Base-by-base conservation (phyloP, 2,888 invertebrate genomes). In the Ormyrus thymus region DNA sequence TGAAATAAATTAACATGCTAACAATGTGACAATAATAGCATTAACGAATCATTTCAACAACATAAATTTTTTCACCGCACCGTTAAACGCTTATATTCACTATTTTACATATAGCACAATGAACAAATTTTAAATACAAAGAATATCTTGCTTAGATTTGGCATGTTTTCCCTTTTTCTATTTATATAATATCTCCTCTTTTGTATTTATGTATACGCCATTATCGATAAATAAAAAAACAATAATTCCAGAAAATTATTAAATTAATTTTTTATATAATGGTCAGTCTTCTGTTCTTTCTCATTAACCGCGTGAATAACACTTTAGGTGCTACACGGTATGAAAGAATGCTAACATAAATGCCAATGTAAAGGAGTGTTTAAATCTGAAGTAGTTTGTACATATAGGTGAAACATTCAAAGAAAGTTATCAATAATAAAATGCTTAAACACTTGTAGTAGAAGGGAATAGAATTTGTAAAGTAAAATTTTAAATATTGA, bases 271-370 rank as follows among this genome's bases (percentile, higher is more conserved):
- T 82, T 58, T 69, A 80, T 84, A 79, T 82, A 83, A 80, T 83
- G 80, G 82, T 86, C 87, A 87, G 87, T 87, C 87, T 87, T 87
- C 78, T 82, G 73, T 82, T 81, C 81, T 83, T 81, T 81, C 70
- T 71, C 46, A 71, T 81, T 56, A 73, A 78, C 62, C 75, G 62
- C 58, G 58, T n/a, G 55, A 11, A 56, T 9, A 65, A 56, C 10
- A 62, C 10, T 11, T 51, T 62, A 53, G 11, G 72, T 56, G 59
- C 62, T 29, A 62, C 45, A 43, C 62, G 64, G 55, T 75, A 75
- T 68, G 71, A 73, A 76, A 79, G 77, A 79, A 81, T 77, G 74
- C 70, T 79, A 79, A 79, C 71, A 48, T 76, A 79, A 81, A 77
- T 81, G 79, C 79, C 81, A 81, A 74, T 79, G 50, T 74, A 64